A percentile compares a stretch with the other conserved stretches of the same genome.
These are phyloP conservation scores for Acrossocheilus fasciatus DNA, from an alignment of 2,797 vertebrate genomes.

Conservation along the genomic window DNA sequence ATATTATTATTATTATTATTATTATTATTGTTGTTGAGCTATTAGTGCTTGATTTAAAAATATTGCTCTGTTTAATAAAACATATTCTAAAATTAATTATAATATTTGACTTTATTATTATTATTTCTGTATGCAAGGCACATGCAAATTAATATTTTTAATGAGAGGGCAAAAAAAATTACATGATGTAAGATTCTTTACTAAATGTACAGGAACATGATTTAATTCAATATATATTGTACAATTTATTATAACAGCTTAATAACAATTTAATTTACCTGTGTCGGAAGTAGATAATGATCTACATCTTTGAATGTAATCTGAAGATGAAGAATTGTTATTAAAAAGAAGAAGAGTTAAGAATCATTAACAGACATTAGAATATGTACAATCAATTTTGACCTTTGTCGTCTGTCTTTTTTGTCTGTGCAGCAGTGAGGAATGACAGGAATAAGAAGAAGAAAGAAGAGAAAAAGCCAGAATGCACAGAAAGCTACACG, in stretches of 20 bases:
- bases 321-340: not conserved
- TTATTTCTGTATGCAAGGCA: not conserved
- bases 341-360: not conserved
- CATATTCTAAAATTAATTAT: too few relatives aligned
- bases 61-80: not conserved
- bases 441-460: slow-evolving; percentile 99
- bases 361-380: not conserved
- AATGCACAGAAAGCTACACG: slow-evolving; percentile 91
- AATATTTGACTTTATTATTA: not conserved
- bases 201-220: not conserved
- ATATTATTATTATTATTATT: not conserved
- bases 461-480: slow-evolving; percentile 93
- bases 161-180: not conserved
- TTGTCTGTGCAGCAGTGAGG: slow-evolving; percentile 84
- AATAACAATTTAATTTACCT: not conserved
- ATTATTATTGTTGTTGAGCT: not conserved
- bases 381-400: not conserved
- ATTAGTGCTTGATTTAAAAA: not conserved
- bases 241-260: not conserved
- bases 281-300: not conserved
- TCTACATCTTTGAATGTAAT: not conserved
- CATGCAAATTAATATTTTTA: not conserved
- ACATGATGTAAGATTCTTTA: not conserved
- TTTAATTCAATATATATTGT: too few relatives aligned
- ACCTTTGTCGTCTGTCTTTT: not conserved